These are phyloP conservation scores for Myotis lucifugus DNA, from an alignment of 2,113 vertebrate genomes.

Conservation along the genomic window DNA sequence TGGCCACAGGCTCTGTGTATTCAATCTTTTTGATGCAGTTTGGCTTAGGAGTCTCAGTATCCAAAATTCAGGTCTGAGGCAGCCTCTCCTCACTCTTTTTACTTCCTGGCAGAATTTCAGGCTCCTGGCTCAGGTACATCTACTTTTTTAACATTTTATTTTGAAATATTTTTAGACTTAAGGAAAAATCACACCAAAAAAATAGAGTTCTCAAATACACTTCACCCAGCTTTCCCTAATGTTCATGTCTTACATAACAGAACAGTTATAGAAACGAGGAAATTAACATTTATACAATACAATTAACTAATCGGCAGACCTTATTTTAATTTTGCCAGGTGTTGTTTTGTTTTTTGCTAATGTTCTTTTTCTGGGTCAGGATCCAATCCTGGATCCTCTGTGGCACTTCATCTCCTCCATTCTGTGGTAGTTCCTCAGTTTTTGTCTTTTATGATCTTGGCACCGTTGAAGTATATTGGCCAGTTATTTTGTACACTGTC, in stretches of 20 bases:
- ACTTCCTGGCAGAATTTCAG: conserved; percentile 2
- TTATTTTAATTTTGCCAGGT: neutral
- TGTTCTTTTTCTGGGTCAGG: neutral
- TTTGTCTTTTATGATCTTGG: neutral
- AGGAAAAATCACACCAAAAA: neutral
- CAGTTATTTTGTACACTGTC: neutral
- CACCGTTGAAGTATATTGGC: neutral
- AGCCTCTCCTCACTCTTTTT: neutral
- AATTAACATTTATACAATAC: neutral
- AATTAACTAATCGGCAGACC: neutral
- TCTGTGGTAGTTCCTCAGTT: neutral
- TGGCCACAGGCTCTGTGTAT: neutral
- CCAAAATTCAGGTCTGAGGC: neutral
- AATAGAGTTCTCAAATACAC: neutral
- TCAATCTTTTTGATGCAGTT: neutral
- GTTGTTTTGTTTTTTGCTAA: neutral
- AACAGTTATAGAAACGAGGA: neutral
- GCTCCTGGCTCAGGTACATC: neutral
- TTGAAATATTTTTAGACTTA: conserved; percentile 28
- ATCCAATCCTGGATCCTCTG: neutral
- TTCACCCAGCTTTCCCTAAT: neutral
- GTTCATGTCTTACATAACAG: neutral
- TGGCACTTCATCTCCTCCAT: neutral
- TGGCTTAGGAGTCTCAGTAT: neutral
- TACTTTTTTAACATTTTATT: conserved; percentile 9